Evolutionary conservation across 2,888 invertebrate species (phyloP).

Genomic region (Synanthedon myopaeformis): DNA sequence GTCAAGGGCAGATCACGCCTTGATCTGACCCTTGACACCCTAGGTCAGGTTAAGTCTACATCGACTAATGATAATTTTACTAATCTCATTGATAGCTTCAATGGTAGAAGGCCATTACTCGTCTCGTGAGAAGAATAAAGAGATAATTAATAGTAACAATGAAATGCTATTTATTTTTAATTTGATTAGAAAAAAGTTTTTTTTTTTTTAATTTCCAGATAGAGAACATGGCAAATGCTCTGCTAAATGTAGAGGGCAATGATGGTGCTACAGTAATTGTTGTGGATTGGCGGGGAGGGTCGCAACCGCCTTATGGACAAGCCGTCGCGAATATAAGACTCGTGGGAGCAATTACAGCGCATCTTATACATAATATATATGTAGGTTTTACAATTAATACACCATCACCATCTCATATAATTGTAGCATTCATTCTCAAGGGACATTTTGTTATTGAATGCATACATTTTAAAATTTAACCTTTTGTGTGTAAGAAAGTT

Average conservation of each 20-base stretch:
- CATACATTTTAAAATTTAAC: neutral
- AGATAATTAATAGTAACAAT: too few species aligned
- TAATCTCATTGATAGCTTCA: too few species aligned
- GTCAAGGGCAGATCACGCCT: too few species aligned
- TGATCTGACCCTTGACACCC: too few species aligned
- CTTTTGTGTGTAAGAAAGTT: neutral
- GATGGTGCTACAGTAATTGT: constrained; percentile 81
- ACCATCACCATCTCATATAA: neutral
- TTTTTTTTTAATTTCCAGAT: constrained; percentile 47
- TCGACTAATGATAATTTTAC: too few species aligned
- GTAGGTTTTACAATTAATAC: constrained; percentile 32
- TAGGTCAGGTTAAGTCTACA: too few species aligned
- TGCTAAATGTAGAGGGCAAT: constrained; percentile 73
- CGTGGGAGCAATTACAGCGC: constrained; percentile 85
- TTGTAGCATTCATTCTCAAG: neutral
- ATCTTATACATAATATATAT: constrained; percentile 71
- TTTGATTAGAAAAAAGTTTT: too few species aligned
- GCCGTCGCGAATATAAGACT: constrained; percentile 92
- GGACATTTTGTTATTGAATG: neutral
- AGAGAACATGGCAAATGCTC: constrained; percentile 76
- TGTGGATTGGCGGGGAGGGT: constrained; percentile 89
- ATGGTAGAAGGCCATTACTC: too few species aligned
- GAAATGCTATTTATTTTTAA: too few species aligned
- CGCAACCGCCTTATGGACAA: constrained; percentile 89
- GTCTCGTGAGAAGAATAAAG: too few species aligned